Evolutionary conservation across 2,797 vertebrate genomes (phyloP), one percentile per base, ranked within the genome.

Genomic region (Cossypha caffra): DNA sequence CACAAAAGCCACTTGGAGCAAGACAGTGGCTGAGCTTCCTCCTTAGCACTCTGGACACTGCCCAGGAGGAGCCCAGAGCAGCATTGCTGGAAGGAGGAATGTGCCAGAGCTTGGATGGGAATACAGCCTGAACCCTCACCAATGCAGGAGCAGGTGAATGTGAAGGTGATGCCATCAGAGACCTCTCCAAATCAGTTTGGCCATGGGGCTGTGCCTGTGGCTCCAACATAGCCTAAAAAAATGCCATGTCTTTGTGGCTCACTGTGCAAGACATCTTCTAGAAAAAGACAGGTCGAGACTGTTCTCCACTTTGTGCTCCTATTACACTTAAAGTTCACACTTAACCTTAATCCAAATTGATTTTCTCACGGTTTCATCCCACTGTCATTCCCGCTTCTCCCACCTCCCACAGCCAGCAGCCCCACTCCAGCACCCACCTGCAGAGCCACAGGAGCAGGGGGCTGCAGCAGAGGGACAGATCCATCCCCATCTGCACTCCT

Each of bases 1-100:
- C 10, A 4, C 1, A 2, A 71, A 51, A 4, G 2, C 24, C 13
- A 5, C 52, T 58, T 25, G 0, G 7, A 74, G 48, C 29, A 8
- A 51, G 43, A 51, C 0, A 0, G 14, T 13, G 47, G 54, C 61
- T 20, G 21, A 67, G 25, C 35, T 63, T 58, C 33, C 67, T 59
- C 11, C 71, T 35, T 2, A 0, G 29, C 20, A 29, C 59, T 33
- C 45, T 0, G 9, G 59, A 37, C 54, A 1, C 26, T 54, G 79
- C 42, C 45, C 42, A 7, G 13, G 23, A 75, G 57, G 10, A 67
- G 20, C 50, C 40, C 54, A n/a, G 50, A 7, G 1, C 42, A 59
- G 62, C n/a, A 6, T 33, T 63, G 42, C 33, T 10, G 33, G 69
- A 25, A 55, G 45, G 24, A 77, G 31, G 43, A 29, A 45, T 33